Evolutionary conservation across 30 jellyfish, hydroid and myxozoan genomes (phyloP), one percentile per base, ranked within the genome.

Genomic region (Hydractinia echinata): DNA sequence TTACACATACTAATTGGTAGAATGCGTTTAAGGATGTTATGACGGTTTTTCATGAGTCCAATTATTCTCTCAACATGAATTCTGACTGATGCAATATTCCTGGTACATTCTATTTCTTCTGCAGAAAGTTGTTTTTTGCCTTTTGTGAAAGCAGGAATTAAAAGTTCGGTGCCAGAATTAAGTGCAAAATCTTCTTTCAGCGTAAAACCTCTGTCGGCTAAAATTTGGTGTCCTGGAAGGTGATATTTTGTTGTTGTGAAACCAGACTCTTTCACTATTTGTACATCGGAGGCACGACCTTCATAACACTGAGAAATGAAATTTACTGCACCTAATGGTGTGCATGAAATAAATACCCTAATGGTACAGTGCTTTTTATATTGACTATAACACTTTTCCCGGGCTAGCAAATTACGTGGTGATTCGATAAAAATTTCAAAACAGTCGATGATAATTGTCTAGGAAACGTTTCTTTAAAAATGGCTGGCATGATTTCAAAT

Each of bases 381-480:
- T 14, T 68, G 71, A 0, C 86, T 80, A 54, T 85, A 85, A 0
- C 53, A 79, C 51, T 85, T 84, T 8, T 84, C 84, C 51, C 94
- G 56, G 15, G 94, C 94, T 74, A 80, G 66, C 3, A 44, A 80
- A 58, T 54, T 80, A 30, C 68, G 49, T 51, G 95, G 94, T 4
- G 89, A 56, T 53, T 86, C 95, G 70, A 86, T 72, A 4, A 71
- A 81, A 1, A 86, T 73, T 53, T 86, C 92, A 78, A 81, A 81
- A 73, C 95, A 85, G 50, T 77, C 94, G 4, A 85, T 64, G 0
- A 85, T 85, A 44, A 76, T 21, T 61, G 94, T 77, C 86, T 77
- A 8, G 94, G 94, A 61, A 77, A 85, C 4, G 77, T 64, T 52
- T 51, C 79, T 10, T 66, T 77, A 4, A 85, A 85, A 61, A 62